A percentile compares a stretch with the other conserved stretches of the same genome.
phyloP scores from a whole-genome alignment of 2,888 invertebrate species.

The Amphipoea oculea region DNA sequence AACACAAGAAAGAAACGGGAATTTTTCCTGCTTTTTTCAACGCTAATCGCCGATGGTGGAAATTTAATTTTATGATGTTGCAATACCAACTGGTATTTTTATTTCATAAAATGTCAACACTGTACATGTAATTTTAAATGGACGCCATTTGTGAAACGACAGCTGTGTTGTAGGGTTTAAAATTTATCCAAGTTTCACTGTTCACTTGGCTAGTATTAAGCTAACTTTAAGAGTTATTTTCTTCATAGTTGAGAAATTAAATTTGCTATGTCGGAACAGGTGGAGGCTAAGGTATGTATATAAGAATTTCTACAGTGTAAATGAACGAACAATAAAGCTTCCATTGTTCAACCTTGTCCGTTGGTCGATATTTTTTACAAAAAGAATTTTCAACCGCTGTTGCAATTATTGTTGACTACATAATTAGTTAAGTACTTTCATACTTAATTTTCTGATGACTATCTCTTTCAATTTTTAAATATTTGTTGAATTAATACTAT shows the following conservation, averaged over 20 bases:
- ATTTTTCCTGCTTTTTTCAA: too few relatives aligned
- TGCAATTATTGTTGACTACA: neutral
- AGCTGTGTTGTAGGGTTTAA: slow-evolving; percentile 59
- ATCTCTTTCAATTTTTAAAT: neutral
- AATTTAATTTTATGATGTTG: neutral
- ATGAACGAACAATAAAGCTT: slow-evolving; percentile 64
- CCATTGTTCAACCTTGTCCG: slow-evolving; percentile 84
- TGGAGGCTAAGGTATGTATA: slow-evolving; percentile 81
- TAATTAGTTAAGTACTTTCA: neutral
- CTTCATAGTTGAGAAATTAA: slow-evolving; percentile 43
- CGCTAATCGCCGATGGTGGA: neutral
- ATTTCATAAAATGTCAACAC: slow-evolving; percentile 20
- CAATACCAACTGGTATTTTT: neutral
- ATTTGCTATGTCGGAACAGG: slow-evolving; percentile 80
- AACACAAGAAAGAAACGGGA: too few relatives aligned
- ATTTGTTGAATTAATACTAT: neutral
- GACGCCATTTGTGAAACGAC: slow-evolving; percentile 68
- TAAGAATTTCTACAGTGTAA: slow-evolving; percentile 30
- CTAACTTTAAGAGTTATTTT: slow-evolving; percentile 42
- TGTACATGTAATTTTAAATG: slow-evolving; percentile 15
- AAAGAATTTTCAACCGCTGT: neutral
- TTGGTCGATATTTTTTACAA: slow-evolving; percentile 74
- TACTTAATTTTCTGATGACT: neutral
- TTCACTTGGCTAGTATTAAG: slow-evolving; percentile 18
- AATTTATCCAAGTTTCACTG: slow-evolving; percentile 31